Evolutionary conservation across 2,797 vertebrate genomes (phyloP), one percentile per base, ranked within the genome.

Genomic region (Tiaroga cobitis): DNA sequence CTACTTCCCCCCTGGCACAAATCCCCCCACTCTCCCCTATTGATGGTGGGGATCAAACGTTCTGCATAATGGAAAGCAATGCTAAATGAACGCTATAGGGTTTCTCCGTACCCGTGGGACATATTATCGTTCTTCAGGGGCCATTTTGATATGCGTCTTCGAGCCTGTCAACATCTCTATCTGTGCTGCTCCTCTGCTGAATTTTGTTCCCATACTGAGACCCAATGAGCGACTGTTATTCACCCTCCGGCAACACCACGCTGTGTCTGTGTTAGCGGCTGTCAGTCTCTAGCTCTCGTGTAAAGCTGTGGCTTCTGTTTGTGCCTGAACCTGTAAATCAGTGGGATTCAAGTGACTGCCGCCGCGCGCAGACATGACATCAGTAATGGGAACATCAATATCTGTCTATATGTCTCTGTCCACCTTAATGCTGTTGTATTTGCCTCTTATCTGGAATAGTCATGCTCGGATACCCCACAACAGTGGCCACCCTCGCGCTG

Each of bases 201-300:
- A 46, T 46, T 78, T 69, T 78, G 32, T 39, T 84, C 65, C 37
- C 43, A 83, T 54, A 51, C 46, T 63, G 72, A 63, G 43, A 37
- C 46, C 16, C 43, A 54, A 41, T 68, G 24, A 83, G 18, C 2
- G 65, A 59, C 65, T 78, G 49, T 70, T 70, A 78, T 78, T 84
- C 49, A 43, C 65, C 75, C 75, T 84, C 75, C 51, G 39, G 83
- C 75, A 70, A 79, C 75, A 70, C 32, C 83, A 84, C 5, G 51
- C 83, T 72, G 82, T 69, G 82, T 78, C 65, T 84, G 74, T 84
- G 82, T 78, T 78, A 70, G 65, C 15, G 75, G 26, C 65, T 70
- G 74, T 84, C 83, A 61, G 51, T 70, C 75, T 70, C 75, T 70
- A 15, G 65, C 26, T 70, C 39, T 79, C 51, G 21, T 49, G 63